Evolutionary conservation across 2,113 vertebrate species (phyloP).

Genomic region (Cottus gobio): DNA sequence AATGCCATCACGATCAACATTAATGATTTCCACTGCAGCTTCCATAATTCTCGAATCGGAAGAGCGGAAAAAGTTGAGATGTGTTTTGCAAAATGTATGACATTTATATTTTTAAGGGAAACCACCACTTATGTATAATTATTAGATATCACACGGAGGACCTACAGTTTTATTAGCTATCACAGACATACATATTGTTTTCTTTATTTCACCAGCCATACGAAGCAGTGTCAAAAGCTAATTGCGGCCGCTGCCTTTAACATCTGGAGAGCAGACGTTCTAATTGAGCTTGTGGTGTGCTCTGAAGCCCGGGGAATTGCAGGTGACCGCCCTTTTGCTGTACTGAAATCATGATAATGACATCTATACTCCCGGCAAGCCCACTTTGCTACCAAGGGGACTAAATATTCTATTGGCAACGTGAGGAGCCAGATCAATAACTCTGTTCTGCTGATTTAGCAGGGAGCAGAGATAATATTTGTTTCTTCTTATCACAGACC

Average conservation of each 20-base stretch:
- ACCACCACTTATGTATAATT: not conserved
- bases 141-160: not conserved
- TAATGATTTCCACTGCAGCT: slow-evolving; percentile 39
- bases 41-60: not conserved
- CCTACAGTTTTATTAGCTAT: not conserved
- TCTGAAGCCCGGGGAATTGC: slow-evolving; percentile 40
- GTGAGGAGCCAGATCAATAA: slow-evolving; percentile 91
- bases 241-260: slow-evolving; percentile 37
- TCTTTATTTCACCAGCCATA: slow-evolving; percentile 11
- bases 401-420: slow-evolving; percentile 83
- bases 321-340: slow-evolving; percentile 57
- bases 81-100: not conserved
- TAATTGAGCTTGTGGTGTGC: slow-evolving; percentile 29
- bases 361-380: slow-evolving; percentile 61
- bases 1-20: slow-evolving; percentile 59
- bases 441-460: slow-evolving; percentile 92
- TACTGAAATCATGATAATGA: slow-evolving; percentile 69
- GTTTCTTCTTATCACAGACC: slow-evolving; percentile 88
- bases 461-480: slow-evolving; percentile 90
- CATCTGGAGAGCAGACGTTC: slow-evolving; percentile 53
- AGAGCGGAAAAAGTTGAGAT: not conserved
- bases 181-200: not conserved
- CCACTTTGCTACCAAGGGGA: slow-evolving; percentile 51
- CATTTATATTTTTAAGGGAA: not conserved
- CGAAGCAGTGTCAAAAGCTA: slow-evolving; percentile 14